A percentile compares a stretch with the other conserved stretches of the same genome.
Conservation (phyloP, 2,888 invertebrate genomes). For the Dasysyrphus albostriatus region DNA sequence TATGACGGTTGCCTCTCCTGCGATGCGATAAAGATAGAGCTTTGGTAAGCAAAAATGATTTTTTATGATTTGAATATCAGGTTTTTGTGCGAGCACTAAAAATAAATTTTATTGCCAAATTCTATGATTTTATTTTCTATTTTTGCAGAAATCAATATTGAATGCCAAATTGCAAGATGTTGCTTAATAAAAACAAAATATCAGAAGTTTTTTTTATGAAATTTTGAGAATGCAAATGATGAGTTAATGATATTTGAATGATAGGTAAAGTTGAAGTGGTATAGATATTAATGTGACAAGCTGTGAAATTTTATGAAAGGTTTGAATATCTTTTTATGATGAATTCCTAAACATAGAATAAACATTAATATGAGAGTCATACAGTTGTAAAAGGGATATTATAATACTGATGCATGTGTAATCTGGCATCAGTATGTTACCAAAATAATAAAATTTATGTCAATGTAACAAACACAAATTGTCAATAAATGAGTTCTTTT, state of each 20-base stretch:
- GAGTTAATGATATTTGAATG: neutral
- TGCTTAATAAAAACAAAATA: neutral
- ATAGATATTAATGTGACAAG: neutral
- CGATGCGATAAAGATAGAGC: neutral
- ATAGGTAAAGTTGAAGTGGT: neutral
- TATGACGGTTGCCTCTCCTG: constrained; percentile 23
- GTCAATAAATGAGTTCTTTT: too few species aligned
- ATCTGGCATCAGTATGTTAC: too few species aligned
- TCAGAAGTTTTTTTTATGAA: neutral
- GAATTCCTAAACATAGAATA: neutral
- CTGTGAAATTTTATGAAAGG: neutral
- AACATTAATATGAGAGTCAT: neutral
- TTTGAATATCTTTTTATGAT: constrained; percentile 4
- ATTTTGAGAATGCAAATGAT: neutral
- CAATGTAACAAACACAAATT: too few species aligned
- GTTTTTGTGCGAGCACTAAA: constrained; percentile 1
- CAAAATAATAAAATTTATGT: too few species aligned
- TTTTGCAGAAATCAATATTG: constrained; percentile 16
- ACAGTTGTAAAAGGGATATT: neutral
- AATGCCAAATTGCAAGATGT: neutral
- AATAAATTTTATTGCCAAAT: constrained; percentile 12
- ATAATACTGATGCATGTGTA: too few species aligned
- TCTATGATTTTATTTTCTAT: neutral
- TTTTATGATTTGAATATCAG: constrained; percentile 30
- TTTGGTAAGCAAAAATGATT: constrained; percentile 40